Conservation (phyloP, 1,140 invertebrate genomes). For the Orchestia grillus region DNA sequence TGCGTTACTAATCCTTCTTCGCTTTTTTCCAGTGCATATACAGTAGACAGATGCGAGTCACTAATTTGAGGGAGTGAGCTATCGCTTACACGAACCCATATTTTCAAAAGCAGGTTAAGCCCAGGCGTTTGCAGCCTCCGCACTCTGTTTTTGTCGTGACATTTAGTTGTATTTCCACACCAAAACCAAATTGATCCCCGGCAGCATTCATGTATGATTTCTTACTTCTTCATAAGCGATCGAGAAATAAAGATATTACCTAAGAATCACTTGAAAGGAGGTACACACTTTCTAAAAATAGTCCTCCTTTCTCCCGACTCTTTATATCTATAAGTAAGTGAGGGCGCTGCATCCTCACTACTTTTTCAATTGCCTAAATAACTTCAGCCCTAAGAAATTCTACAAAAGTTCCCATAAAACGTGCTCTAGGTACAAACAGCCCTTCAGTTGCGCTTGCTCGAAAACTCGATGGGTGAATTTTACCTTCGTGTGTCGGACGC, state of each 20-base stretch:
- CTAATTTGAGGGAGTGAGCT: not conserved
- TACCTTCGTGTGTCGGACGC: not conserved
- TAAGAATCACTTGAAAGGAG: not conserved
- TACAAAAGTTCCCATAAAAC: constrained; percentile 50
- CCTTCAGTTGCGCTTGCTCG: not conserved
- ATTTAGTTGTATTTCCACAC: not conserved
- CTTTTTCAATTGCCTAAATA: constrained; percentile 50
- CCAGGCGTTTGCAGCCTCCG: not conserved
- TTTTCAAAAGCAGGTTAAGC: not conserved
- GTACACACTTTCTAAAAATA: not conserved
- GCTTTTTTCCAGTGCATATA: not conserved
- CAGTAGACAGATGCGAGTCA: not conserved
- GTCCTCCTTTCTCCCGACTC: not conserved
- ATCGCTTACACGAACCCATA: not conserved
- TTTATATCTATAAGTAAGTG: not conserved
- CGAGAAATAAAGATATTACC: not conserved
- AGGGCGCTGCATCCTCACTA: not conserved
- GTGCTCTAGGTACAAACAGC: constrained; percentile 6
- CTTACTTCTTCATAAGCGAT: not conserved
- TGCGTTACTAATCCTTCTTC: not conserved
- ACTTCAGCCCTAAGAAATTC: constrained; percentile 28
- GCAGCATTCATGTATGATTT: not conserved
- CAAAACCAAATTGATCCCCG: not conserved
- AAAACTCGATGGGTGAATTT: not conserved
- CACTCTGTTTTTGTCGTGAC: not conserved